phyloP scores from a whole-genome alignment of 1,140 invertebrate species.

The Ceratina japonica region DNA sequence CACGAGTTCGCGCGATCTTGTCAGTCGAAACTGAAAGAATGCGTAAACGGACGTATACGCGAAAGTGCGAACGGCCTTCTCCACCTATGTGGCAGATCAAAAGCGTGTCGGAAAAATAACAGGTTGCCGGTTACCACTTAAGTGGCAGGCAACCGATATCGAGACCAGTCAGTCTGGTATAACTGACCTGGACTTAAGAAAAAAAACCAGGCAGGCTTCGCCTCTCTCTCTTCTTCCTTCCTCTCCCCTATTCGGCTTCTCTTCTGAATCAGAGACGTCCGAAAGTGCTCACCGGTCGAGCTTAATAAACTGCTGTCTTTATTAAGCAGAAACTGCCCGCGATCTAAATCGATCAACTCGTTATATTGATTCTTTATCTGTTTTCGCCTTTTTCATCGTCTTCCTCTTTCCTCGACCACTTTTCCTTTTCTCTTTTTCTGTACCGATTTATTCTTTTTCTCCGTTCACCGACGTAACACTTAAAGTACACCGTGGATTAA shows the following conservation, averaged over 20 bases:
- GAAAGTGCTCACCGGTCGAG: conserved; percentile 8
- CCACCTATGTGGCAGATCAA: neutral
- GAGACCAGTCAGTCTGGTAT: conserved; percentile 66
- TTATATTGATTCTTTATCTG: neutral
- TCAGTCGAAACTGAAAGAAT: conserved; percentile 12
- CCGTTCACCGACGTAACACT: conserved; percentile 49
- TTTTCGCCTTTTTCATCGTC: neutral
- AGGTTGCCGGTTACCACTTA: conserved; percentile 59
- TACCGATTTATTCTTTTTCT: neutral
- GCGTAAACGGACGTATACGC: neutral
- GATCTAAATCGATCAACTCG: conserved; percentile 3
- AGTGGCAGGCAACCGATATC: conserved; percentile 52
- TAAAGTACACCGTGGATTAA: conserved; percentile 25
- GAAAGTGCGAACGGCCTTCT: conserved; percentile 54
- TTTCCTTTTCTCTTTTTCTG: neutral
- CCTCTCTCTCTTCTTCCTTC: too few relatives aligned
- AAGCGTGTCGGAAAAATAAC: conserved; percentile 62
- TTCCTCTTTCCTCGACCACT: neutral
- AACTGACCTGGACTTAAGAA: conserved; percentile 67
- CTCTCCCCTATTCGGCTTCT: neutral
- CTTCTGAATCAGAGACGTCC: neutral
- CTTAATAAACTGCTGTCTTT: conserved; percentile 3
- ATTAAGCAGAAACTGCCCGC: conserved; percentile 10
- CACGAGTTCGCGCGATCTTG: conserved; percentile 2
- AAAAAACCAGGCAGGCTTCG: neutral